Evolutionary conservation across 2,113 vertebrate species (phyloP).

Genomic region (Sisor rabdophorus): DNA sequence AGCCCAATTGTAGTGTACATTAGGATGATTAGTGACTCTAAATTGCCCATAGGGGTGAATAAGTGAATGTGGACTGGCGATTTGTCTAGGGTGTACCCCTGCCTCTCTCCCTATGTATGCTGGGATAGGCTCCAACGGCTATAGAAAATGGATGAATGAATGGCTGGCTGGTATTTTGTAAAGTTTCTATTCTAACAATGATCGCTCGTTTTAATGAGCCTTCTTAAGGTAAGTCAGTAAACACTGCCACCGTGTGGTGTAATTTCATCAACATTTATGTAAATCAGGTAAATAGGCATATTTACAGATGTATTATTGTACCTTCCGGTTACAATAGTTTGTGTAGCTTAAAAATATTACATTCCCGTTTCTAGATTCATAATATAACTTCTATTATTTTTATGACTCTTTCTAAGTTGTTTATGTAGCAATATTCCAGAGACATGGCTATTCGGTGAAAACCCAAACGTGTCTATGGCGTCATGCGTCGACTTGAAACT

Average conservation of each 20-base stretch:
- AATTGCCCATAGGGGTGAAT: too few species aligned
- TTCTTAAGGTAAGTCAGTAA: not conserved
- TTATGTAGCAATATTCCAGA: not conserved
- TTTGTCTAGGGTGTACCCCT: too few species aligned
- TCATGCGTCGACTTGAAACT: not conserved
- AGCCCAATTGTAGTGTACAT: too few species aligned
- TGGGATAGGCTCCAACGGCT: too few species aligned
- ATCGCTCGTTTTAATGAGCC: too few species aligned
- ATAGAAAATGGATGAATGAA: too few species aligned
- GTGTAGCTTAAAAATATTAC: not conserved
- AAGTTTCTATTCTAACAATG: too few species aligned
- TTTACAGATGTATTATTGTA: not conserved
- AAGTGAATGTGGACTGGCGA: too few species aligned
- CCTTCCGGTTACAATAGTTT: not conserved
- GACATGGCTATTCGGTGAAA: not conserved
- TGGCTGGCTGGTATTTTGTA: too few species aligned
- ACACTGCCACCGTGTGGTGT: slow-evolving; percentile 32
- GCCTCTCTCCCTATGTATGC: too few species aligned
- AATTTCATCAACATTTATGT: not conserved
- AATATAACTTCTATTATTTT: not conserved
- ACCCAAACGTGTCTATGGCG: not conserved
- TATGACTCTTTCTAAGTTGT: not conserved
- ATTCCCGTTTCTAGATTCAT: not conserved
- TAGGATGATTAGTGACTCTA: too few species aligned
- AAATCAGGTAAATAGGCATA: not conserved